Evolutionary conservation across 2,797 vertebrate genomes (phyloP).

Genomic region (Australoheros facetus): DNA sequence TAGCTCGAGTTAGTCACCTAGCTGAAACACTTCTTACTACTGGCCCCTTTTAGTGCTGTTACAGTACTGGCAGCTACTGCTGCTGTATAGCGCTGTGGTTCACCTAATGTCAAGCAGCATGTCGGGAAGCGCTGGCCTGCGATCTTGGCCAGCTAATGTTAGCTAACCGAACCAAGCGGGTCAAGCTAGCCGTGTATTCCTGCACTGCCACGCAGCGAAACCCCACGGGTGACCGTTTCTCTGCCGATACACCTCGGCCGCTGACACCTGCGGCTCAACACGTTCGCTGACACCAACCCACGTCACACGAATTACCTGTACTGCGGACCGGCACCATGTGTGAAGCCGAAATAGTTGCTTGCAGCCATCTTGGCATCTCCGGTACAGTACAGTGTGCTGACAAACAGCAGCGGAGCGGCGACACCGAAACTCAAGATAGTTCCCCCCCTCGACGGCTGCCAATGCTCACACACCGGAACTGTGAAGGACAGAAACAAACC

Average conservation of each 20-base stretch:
- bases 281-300: constrained; percentile 33
- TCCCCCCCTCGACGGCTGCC: constrained; percentile 15
- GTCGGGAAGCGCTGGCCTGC: constrained; percentile 51
- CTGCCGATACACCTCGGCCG: not conserved
- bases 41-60: not conserved
- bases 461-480: constrained; percentile 18
- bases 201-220: constrained; percentile 12
- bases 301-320: constrained; percentile 81
- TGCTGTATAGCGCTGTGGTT: not conserved
- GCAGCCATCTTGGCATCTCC: constrained; percentile 88
- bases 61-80: not conserved
- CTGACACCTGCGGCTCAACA: not conserved
- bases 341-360: constrained; percentile 81
- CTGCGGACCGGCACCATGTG: constrained; percentile 79
- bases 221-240: not conserved
- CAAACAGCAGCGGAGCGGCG: constrained; percentile 21
- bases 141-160: constrained; percentile 39
- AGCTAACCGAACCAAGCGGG: constrained; percentile 51
- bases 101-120: constrained; percentile 20
- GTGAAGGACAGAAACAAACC: not conserved
- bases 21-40: not conserved
- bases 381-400: constrained; percentile 35
- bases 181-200: constrained; percentile 41
- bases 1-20: not conserved
- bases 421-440: constrained; percentile 51